Base-by-base conservation (phyloP, 2,797 vertebrate species). In the Podargus strigoides region DNA sequence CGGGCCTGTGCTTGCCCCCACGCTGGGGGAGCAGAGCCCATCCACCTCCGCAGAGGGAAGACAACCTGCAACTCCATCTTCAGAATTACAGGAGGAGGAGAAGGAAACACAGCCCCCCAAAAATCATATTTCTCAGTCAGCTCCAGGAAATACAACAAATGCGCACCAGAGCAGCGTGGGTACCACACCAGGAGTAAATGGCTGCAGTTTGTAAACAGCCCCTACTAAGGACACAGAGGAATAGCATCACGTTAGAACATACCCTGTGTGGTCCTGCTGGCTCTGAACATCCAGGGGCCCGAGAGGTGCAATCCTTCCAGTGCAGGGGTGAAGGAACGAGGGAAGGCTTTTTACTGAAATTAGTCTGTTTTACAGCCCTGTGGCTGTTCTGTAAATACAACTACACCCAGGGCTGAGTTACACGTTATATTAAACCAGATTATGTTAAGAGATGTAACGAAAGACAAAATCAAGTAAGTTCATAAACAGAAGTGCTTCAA, bases 401-500 rank as follows among this genome's bases (percentile, higher is more conserved):
- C 58, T 26, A 20, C 66, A 52, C 81, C 11, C 2, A 72, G 75
- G 66, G 64, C 63, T 66, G 85, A 52, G n/a, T 41, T 64, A 63
- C 3, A 56, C 18, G 73, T 47, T 87, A 19, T 91, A 85, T 78
- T 62, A 14, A 59, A 89, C 24, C 50, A 85, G 75, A 49, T 74
- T 46, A 28, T 3, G 4, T 24, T 62, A 19, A 7, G 63, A 28
- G 60, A 49, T 21, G 69, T 41, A 47, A 23, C 20, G 76, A 87
- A 85, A 89, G 69, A 47, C 0, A 2, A 60, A 93, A 90, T 60
- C 47, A 39, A 86, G 62, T 22, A 42, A 82, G 90, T 80, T 85
- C 63, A 64, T 70, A 53, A 94, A 80, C 88, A 90, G 60, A 68
- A 79, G 63, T 20, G 10, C 64, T 90, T 94, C 81, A 75, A 85